Evolutionary conservation across 2,888 invertebrate genomes (phyloP).

Genomic region (Coelogynopora nodosa): DNA sequence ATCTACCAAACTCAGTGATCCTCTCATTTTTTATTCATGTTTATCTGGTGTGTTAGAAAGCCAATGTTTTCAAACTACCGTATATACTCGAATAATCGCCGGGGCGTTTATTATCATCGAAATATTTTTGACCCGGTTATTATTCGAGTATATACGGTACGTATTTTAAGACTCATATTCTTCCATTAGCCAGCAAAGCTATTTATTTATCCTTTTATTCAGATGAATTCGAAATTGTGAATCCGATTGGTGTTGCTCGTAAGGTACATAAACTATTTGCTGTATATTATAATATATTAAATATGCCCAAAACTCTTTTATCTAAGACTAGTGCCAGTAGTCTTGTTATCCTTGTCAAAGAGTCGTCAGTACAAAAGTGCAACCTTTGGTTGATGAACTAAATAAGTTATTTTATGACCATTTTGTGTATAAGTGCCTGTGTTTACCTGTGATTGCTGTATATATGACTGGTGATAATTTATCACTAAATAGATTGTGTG

Average conservation of each 20-base stretch:
- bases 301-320: background rate
- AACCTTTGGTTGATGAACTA: background rate
- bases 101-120: no score
- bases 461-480: background rate
- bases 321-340: background rate
- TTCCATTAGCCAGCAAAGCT: background rate
- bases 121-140: no score
- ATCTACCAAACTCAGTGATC: no score
- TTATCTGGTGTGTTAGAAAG: no score
- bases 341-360: background rate
- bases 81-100: no score
- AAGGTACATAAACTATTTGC: background rate
- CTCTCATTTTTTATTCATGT: no score
- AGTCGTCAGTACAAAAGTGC: background rate
- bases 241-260: background rate
- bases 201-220: background rate
- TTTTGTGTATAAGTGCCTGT: background rate
- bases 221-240: background rate
- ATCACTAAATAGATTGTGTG: background rate
- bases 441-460: background rate
- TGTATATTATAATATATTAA: background rate
- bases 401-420: background rate
- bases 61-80: no score
- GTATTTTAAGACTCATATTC: no score
- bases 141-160: no score